A percentile compares a stretch with the other conserved stretches of the same genome.
phyloP scores from a whole-genome alignment of 1,140 invertebrate genomes.

The Dufourea novaeangliae region DNA sequence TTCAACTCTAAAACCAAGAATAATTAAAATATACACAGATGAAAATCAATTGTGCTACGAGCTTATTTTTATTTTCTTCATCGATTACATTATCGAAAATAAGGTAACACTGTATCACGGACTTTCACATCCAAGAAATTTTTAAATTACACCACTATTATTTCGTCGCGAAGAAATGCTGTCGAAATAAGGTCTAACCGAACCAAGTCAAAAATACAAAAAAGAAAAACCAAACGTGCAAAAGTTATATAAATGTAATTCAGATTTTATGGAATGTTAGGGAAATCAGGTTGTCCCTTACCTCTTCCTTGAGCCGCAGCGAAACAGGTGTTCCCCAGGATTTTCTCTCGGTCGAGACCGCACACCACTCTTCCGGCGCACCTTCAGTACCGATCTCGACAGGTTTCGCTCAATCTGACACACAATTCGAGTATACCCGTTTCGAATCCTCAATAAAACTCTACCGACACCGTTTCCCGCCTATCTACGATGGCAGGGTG shows the following conservation, averaged over 20 bases:
- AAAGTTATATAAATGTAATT: no score
- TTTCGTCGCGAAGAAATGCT: no score
- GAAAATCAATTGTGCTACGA: no score
- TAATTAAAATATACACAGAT: no score
- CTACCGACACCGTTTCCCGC: neutral
- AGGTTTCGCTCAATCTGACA: neutral
- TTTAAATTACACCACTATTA: no score
- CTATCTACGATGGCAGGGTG: neutral
- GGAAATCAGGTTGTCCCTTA: neutral
- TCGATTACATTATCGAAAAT: no score
- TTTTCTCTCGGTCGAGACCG: neutral
- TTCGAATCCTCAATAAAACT: neutral
- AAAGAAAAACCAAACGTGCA: neutral
- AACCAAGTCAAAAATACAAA: neutral
- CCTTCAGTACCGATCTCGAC: neutral
- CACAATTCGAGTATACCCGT: neutral
- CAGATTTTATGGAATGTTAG: no score
- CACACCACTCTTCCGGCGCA: neutral
- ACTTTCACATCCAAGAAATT: no score
- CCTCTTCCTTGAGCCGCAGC: neutral
- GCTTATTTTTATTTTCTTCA: no score
- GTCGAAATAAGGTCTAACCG: neutral
- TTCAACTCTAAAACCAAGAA: no score
- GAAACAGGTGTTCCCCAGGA: slow-evolving; percentile 17
- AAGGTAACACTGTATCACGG: no score